Percentiles rank a stretch among this genome's conserved stretches.
Evolutionary conservation across 2,888 invertebrate species (phyloP).

Genomic region (Paralinhomoeus sp.): DNA sequence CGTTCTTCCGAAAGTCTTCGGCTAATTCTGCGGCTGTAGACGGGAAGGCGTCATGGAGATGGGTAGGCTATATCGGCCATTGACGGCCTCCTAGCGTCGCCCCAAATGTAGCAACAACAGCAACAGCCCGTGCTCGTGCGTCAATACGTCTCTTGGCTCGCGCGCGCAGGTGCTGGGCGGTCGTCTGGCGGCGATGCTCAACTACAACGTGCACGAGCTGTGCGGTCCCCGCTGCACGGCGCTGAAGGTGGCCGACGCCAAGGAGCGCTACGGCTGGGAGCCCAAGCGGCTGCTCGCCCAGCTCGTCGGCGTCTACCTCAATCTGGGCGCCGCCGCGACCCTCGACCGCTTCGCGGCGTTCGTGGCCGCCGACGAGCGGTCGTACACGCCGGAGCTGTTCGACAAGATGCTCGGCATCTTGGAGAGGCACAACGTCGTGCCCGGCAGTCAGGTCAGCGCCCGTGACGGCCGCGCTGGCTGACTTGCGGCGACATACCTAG

Average conservation of each 20-base stretch:
- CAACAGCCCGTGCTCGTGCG: too few relatives aligned
- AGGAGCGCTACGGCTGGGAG: conserved; percentile 90
- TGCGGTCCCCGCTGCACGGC: conserved; percentile 40
- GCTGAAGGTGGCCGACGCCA: conserved; percentile 41
- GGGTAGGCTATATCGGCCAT: too few relatives aligned
- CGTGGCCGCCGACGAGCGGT: conserved; percentile 84
- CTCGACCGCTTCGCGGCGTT: conserved; percentile 36
- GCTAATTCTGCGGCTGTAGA: too few relatives aligned
- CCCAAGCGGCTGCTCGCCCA: conserved; percentile 69
- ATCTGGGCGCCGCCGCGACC: conserved; percentile 51
- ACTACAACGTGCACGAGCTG: conserved; percentile 84
- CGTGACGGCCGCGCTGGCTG: conserved; percentile 35
- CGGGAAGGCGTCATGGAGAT: too few relatives aligned
- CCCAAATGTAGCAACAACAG: too few relatives aligned
- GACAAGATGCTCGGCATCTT: conserved; percentile 64
- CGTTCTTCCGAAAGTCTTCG: too few relatives aligned
- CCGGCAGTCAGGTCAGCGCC: conserved; percentile 56
- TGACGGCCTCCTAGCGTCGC: too few relatives aligned
- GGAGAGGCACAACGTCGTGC: conserved; percentile 57
- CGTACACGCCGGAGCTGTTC: conserved; percentile 74
- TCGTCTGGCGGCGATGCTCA: conserved; percentile 84
- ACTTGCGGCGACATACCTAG: too few relatives aligned
- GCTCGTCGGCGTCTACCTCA: conserved; percentile 84
- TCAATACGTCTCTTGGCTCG: too few relatives aligned
- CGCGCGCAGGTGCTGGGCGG: conserved; percentile 51